phyloP scores from a whole-genome alignment of 2,888 invertebrate species.

The Hydropsyche betteni region DNA sequence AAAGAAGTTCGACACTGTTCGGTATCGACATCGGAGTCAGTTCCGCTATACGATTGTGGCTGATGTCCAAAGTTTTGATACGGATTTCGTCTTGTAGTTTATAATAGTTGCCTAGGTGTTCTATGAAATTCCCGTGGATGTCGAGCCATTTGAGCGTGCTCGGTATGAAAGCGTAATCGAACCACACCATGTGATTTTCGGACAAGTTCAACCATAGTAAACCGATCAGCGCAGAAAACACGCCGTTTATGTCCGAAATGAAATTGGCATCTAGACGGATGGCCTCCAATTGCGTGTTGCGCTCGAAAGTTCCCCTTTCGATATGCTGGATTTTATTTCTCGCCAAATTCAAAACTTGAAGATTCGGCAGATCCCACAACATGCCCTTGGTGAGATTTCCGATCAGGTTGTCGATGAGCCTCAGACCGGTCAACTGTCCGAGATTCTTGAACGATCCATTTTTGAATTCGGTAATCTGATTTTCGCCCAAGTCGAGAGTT shows the following conservation, averaged over 20 bases:
- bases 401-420: slow-evolving; percentile 89
- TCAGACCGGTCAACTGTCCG: slow-evolving; percentile 84
- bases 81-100: slow-evolving; percentile 82
- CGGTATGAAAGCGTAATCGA: slow-evolving; percentile 92
- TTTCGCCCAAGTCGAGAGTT: slow-evolving; percentile 91
- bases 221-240: slow-evolving; percentile 85
- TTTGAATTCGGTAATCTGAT: slow-evolving; percentile 83
- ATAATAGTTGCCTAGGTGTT: slow-evolving; percentile 87
- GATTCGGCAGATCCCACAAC: slow-evolving; percentile 85
- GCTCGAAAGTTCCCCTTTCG: slow-evolving; percentile 83
- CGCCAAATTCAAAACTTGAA: slow-evolving; percentile 88
- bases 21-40: slow-evolving; percentile 86
- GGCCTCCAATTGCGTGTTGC: slow-evolving; percentile 83
- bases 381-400: slow-evolving; percentile 85
- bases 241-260: slow-evolving; percentile 88
- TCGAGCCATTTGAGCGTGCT: slow-evolving; percentile 90
- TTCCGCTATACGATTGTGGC: slow-evolving; percentile 87
- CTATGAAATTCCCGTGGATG: slow-evolving; percentile 89
- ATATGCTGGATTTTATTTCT: slow-evolving; percentile 89
- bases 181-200: slow-evolving; percentile 91
- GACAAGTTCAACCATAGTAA: slow-evolving; percentile 88
- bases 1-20: slow-evolving; percentile 85
- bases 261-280: slow-evolving; percentile 89
- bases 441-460: slow-evolving; percentile 88
- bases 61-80: slow-evolving; percentile 87